These are phyloP conservation scores for Planiliza haematocheilus DNA, from an alignment of 2,113 vertebrate genomes.

Conservation along the genomic window DNA sequence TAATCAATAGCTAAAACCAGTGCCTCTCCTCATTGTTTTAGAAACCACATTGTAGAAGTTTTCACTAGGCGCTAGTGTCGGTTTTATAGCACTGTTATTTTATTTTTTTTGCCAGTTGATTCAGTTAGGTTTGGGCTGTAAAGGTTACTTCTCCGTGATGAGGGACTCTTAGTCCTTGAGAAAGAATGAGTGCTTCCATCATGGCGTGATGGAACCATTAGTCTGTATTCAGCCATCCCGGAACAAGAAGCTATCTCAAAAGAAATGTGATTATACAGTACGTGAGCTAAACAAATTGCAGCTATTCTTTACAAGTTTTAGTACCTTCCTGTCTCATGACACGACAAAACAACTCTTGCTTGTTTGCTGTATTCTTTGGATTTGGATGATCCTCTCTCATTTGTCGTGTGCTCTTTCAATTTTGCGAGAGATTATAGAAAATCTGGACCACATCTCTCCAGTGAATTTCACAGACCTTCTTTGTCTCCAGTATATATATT, in stretches of 20 bases:
- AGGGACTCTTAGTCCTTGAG: background rate
- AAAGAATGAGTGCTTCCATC: conserved; percentile 6
- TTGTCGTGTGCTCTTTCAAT: conserved; percentile 39
- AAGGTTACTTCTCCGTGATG: conserved; percentile 25
- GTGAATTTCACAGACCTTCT: conserved; percentile 50
- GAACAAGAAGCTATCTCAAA: conserved; percentile 9
- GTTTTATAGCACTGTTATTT: conserved; percentile 11
- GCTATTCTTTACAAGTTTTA: background rate
- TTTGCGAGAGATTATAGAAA: conserved; percentile 52
- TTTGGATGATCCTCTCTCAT: conserved; percentile 35
- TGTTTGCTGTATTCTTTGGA: conserved; percentile 18
- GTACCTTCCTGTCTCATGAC: conserved; percentile 2
- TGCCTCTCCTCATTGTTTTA: background rate
- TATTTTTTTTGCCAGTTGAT: background rate
- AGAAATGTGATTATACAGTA: conserved; percentile 40
- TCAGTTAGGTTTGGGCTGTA: conserved; percentile 5
- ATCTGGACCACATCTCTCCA: conserved; percentile 48
- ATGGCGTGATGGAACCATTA: conserved; percentile 24
- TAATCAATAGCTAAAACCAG: background rate
- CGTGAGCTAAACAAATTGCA: conserved; percentile 24
- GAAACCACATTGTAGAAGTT: no score
- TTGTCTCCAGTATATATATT: conserved; percentile 46
- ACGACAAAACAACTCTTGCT: background rate
- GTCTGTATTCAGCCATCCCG: conserved; percentile 19
- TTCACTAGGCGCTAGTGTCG: background rate